Conservation (phyloP, 2,113 vertebrate species). For the Sialia sialis region DNA sequence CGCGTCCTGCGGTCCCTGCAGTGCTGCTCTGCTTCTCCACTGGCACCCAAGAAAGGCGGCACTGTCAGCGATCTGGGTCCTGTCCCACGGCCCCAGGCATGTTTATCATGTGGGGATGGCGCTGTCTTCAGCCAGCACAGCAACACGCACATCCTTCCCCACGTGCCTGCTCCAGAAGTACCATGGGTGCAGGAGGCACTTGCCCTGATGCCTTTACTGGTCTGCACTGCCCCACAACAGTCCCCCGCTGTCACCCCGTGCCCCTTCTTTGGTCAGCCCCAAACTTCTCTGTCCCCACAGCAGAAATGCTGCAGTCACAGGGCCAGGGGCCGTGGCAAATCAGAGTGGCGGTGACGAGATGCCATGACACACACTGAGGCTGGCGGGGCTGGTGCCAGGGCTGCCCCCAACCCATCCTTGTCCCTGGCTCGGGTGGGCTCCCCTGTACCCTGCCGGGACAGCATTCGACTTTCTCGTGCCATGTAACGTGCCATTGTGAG, state of each 20-base stretch:
- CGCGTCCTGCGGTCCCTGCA: background rate
- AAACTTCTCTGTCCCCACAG: background rate
- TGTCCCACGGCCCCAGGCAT: accelerated
- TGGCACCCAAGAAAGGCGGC: background rate
- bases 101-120: accelerated
- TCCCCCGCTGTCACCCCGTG: accelerated
- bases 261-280: background rate
- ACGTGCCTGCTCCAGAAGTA: accelerated
- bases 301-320: background rate
- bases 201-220: background rate
- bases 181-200: background rate
- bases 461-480: slow-evolving; percentile 65
- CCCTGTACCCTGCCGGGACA: background rate
- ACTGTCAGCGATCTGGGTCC: accelerated
- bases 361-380: background rate
- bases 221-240: accelerated
- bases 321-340: background rate
- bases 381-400: background rate
- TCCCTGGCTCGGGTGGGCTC: background rate
- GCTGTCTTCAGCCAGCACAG: accelerated
- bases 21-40: background rate
- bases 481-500: slow-evolving; percentile 78
- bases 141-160: accelerated
- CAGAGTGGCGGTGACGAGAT: background rate
- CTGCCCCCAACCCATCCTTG: background rate